Conservation (phyloP, 2,888 invertebrate species). For the Limnephilus lunatus region DNA sequence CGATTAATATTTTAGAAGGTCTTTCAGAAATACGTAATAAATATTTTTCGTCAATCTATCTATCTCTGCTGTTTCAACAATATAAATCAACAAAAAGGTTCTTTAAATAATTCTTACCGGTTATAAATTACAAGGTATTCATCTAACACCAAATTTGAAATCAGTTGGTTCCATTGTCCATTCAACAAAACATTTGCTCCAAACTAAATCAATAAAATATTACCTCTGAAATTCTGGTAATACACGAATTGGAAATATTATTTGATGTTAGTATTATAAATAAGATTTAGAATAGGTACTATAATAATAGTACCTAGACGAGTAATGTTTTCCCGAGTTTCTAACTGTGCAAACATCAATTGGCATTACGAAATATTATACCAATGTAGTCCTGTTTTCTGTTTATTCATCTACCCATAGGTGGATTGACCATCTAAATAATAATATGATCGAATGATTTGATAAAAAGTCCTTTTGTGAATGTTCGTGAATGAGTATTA, state of each 20-base stretch:
- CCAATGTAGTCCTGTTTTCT: neutral
- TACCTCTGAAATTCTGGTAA: neutral
- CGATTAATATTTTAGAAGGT: no score
- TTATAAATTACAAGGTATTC: no score
- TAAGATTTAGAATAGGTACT: neutral
- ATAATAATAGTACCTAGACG: neutral
- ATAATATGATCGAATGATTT: neutral
- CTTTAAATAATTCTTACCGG: no score
- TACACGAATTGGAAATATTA: neutral
- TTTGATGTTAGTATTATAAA: neutral
- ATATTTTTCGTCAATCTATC: no score
- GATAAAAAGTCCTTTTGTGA: no score
- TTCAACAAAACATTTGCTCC: neutral
- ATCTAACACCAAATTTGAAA: neutral
- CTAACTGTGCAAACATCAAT: slow-evolving; percentile 34
- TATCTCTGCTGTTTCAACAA: no score
- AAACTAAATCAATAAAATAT: neutral
- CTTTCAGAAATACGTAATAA: no score
- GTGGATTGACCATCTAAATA: neutral
- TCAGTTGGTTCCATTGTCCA: neutral
- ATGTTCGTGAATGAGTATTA: no score
- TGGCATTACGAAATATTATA: neutral
- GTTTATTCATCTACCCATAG: neutral
- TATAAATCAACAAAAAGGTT: no score
- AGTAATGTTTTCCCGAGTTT: slow-evolving; percentile 40